A percentile compares a stretch with the other conserved stretches of the same genome.
These are phyloP conservation scores for Caenorhabditis macrosperma DNA, from an alignment of 2,888 invertebrate genomes.

Conservation along the genomic window DNA sequence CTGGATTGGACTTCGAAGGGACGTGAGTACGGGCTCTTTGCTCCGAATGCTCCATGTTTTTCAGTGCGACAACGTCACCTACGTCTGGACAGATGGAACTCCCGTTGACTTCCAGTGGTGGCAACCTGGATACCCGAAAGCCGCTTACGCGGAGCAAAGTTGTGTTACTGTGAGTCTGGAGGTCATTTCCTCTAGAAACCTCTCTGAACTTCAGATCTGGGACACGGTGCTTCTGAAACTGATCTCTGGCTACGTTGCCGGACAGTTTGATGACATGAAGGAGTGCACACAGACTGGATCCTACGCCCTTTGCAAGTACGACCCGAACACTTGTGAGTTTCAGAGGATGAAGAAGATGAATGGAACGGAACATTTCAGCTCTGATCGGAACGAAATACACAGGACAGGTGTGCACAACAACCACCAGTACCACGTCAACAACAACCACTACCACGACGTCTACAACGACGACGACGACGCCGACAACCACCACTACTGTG, in stretches of 20 bases:
- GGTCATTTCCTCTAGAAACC: too few species aligned
- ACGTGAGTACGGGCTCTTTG: not conserved
- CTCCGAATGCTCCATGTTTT: not conserved
- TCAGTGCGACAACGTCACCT: constrained; percentile 32
- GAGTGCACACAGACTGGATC: not conserved
- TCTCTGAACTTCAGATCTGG: not conserved
- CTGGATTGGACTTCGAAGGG: constrained; percentile 34
- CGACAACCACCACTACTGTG: not conserved
- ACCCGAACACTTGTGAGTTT: constrained; percentile 1
- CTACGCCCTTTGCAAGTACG: not conserved
- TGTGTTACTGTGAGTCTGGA: constrained; percentile 29
- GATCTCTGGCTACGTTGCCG: not conserved
- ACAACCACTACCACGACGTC: not conserved
- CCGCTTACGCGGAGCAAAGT: constrained; percentile 28
- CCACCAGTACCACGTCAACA: not conserved
- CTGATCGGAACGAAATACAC: not conserved
- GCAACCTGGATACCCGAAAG: constrained; percentile 31
- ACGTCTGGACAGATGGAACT: constrained; percentile 33
- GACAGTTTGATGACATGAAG: not conserved
- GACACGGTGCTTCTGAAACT: not conserved
- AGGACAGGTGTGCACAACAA: not conserved
- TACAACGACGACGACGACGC: not conserved
- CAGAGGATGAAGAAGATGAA: too few species aligned
- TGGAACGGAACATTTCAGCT: too few species aligned
- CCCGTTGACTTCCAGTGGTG: constrained; percentile 35